Evolutionary conservation across 2,888 invertebrate genomes (phyloP), one percentile per base, ranked within the genome.

Genomic region (Leptopterna dolabrata): DNA sequence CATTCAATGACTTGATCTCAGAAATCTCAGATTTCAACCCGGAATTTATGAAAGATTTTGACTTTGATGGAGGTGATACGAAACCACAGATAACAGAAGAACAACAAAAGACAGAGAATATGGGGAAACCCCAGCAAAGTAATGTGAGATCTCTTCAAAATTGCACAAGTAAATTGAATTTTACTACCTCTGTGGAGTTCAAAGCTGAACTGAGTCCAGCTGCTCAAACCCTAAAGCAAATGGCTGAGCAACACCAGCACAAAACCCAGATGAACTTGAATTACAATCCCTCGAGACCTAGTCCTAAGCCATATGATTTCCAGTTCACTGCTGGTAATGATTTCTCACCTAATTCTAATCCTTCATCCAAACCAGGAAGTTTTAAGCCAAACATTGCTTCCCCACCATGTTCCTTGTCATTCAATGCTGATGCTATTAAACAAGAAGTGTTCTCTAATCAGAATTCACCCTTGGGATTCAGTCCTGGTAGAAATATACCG

Each of bases 211-310:
- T 96, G 92, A 97, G 97, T 88, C 96, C 98, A 30, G 98, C 98
- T 0, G 98, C 98, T 80, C 97, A 98, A 93, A 98, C 98, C 0
- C 93, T 98, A 84, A 98, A 98, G 92, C 98, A 98, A 91, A 98
- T 98, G 98, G 98, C 98, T 55, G 98, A 98, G 92, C 98, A 98
- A 92, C 98, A 98, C 92, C 98, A 98, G 92, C 97, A 97, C 92
- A 96, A 96, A 91, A 95, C 94, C 89, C 95, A 93, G 89, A 93
- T 95, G 91, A 95, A 95, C 0, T 93, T 93, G 90, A 93, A 93
- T 89, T 93, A 93, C 3, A 92, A 92, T 71, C 91, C 91, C 0
- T 86, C 85, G 16, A 41, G 92, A 91, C 92, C 90, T 90, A 90
- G 19, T 90, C 92, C 41, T 91, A 91, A 29, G 91, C 92, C 85